Base-by-base conservation (phyloP, 1,140 invertebrate species). In the Macrobrachium nipponense region DNA sequence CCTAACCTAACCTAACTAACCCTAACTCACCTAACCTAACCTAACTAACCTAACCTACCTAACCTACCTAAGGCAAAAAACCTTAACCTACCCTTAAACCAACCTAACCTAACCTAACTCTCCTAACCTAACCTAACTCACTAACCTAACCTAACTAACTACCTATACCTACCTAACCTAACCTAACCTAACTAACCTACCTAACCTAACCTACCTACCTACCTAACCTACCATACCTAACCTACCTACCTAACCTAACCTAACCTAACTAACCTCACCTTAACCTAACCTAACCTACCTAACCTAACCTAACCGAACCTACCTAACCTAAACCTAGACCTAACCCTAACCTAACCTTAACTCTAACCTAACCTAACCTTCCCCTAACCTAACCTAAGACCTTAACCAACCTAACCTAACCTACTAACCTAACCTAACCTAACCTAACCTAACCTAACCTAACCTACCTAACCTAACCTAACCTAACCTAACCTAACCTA, bases 11-110 rank as follows among this genome's bases (percentile, higher is more conserved):
- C 44, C 44, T 17, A 76, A 76, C 73, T 17, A 51, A 77, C 43
- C 44, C 75, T 51, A 77, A n/a, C n/a, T n/a, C n/a, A 77, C 75
- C 75, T 77, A 77, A 58, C 75, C 75, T 77, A 77, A 62, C 60
- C 60, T 62, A 62, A 62, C 60, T 62, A 62, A 62, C 60, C 60
- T 62, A 11, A 12, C 18, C 60, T 12, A 62, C 60, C 60, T 12
- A 62, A 62, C 60, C 60, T 62, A 62, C 11, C 60, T 62, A 12
- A 12, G 18, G 18, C 60, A 11, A 12, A 62, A 62, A 11, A 11
- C 18, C n/a, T n/a, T n/a, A n/a, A n/a, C n/a, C n/a, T n/a, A n/a
- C n/a, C n/a, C n/a, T n/a, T n/a, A n/a, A n/a, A 62, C 11, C n/a
- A n/a, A n/a, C n/a, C n/a, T n/a, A n/a, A n/a, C n/a, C n/a, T n/a